Evolutionary conservation across 2,888 invertebrate genomes (phyloP).

Genomic region (Byasa hedistus): DNA sequence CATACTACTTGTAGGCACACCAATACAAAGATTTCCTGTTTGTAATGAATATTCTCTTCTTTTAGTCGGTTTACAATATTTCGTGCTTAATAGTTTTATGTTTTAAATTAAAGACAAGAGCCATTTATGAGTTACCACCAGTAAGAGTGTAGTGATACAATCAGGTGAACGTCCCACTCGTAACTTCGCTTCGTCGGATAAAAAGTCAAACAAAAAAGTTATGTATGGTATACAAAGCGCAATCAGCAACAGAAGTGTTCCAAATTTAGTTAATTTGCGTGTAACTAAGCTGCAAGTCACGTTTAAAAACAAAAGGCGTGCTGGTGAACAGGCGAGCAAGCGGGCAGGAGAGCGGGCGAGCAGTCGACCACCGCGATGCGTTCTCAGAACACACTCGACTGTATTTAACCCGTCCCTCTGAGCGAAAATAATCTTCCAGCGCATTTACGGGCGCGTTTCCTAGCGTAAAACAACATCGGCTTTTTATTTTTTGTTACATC

Average conservation of each 20-base stretch:
- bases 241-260: slow-evolving; percentile 45
- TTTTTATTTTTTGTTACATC: slow-evolving; percentile 27
- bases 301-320: slow-evolving; percentile 67
- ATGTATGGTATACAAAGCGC: slow-evolving; percentile 28
- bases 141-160: too few species aligned
- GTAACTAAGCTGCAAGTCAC: slow-evolving; percentile 68
- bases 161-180: too few species aligned
- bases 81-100: too few species aligned
- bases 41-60: too few species aligned
- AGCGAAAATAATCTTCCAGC: slow-evolving; percentile 42
- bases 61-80: too few species aligned
- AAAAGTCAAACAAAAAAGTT: background rate
- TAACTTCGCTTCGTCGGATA: too few species aligned
- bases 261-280: slow-evolving; percentile 72
- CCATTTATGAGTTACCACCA: too few species aligned
- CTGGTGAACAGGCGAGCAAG: slow-evolving; percentile 12
- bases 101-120: too few species aligned
- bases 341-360: too few species aligned
- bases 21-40: too few species aligned
- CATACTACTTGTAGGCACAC: too few species aligned
- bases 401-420: slow-evolving; percentile 53
- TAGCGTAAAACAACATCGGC: slow-evolving; percentile 38
- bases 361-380: slow-evolving; percentile 59
- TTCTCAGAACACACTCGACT: slow-evolving; percentile 60
- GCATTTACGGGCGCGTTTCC: slow-evolving; percentile 41